Conservation (phyloP, 2,113 vertebrate genomes). For the Larimichthys crocea region DNA sequence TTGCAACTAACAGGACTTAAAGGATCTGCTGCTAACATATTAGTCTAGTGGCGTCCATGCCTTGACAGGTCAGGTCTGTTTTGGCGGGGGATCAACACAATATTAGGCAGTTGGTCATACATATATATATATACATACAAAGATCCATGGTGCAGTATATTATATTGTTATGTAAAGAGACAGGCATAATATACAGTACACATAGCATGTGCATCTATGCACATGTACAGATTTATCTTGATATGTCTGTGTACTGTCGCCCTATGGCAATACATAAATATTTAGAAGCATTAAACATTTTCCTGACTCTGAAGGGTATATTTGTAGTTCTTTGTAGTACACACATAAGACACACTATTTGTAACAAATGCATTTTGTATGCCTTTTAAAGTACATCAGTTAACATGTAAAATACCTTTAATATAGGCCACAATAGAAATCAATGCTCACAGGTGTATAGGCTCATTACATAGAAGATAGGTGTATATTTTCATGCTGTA, state of each 20-base stretch:
- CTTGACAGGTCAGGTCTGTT: too few relatives aligned
- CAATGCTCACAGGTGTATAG: background rate
- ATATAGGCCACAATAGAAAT: background rate
- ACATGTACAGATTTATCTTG: background rate
- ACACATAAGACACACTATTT: background rate
- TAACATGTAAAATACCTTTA: background rate
- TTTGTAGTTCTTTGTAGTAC: background rate
- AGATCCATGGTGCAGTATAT: background rate
- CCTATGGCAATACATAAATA: too few relatives aligned
- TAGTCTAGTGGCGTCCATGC: too few relatives aligned
- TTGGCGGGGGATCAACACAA: too few relatives aligned
- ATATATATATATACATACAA: too few relatives aligned
- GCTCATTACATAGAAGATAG: background rate
- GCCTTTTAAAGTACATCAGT: background rate
- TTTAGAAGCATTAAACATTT: background rate
- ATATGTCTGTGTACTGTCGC: background rate
- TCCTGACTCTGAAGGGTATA: background rate
- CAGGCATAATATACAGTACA: background rate
- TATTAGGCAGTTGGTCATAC: too few relatives aligned
- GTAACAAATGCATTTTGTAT: background rate
- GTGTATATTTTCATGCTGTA: background rate
- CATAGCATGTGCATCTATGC: background rate
- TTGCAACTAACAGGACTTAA: too few relatives aligned
- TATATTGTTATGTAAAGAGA: background rate
- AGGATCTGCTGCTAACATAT: too few relatives aligned